phyloP scores from a whole-genome alignment of 1,140 invertebrate genomes.

The Chlorops oryzae region DNA sequence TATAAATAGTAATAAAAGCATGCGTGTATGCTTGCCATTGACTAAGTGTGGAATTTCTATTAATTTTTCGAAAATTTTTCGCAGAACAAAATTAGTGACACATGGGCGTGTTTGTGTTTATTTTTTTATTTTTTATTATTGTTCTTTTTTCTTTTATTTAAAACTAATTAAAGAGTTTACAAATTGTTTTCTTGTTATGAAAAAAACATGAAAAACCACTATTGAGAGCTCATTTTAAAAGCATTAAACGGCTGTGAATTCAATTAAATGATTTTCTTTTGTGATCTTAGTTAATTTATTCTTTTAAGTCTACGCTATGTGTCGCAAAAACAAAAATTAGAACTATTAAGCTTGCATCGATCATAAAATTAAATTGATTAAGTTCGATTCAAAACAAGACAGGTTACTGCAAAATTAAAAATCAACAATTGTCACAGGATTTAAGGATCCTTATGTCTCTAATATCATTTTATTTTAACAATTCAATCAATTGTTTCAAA shows the following conservation, averaged over 20 bases:
- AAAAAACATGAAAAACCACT: constrained; percentile 44
- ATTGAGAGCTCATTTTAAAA: constrained; percentile 46
- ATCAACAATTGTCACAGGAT: too few species aligned
- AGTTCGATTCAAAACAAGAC: too few species aligned
- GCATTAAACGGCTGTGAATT: constrained; percentile 47
- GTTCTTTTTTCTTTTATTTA: neutral
- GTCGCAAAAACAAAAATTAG: neutral
- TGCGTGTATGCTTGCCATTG: too few species aligned
- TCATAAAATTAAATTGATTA: too few species aligned
- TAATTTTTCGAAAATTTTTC: neutral
- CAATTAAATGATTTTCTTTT: neutral
- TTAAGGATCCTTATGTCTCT: too few species aligned
- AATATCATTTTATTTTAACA: too few species aligned
- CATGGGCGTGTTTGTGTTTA: neutral
- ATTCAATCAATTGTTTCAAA: too few species aligned
- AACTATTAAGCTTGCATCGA: too few species aligned
- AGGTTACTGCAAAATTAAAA: too few species aligned
- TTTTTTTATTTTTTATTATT: constrained; percentile 5
- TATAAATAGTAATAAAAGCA: too few species aligned
- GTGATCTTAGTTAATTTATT: neutral
- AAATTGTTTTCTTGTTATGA: too few species aligned
- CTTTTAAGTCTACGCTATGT: neutral
- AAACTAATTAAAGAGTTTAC: neutral
- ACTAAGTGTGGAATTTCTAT: neutral
- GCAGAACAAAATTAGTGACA: neutral